phyloP scores from a whole-genome alignment of 2,888 invertebrate species.

The Agrochola circellaris region DNA sequence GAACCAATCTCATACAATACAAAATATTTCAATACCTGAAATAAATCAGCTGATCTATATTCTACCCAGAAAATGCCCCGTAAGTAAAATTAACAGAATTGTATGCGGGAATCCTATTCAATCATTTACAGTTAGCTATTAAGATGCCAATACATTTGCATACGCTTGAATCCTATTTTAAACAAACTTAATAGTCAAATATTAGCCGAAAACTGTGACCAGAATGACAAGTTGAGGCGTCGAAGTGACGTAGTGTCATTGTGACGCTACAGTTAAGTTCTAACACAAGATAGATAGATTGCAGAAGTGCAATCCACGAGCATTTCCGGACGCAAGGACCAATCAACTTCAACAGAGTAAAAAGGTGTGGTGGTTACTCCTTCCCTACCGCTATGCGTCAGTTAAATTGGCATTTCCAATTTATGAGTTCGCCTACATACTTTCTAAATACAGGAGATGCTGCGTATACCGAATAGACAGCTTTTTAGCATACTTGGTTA shows the following conservation, averaged over 20 bases:
- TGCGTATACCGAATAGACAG: not conserved
- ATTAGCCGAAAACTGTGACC: constrained; percentile 35
- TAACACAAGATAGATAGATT: not conserved
- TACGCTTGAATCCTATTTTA: constrained; percentile 14
- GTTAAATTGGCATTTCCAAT: not conserved
- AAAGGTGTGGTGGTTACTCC: not conserved
- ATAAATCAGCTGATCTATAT: constrained; percentile 18
- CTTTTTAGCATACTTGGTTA: not conserved
- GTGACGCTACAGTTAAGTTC: constrained; percentile 17
- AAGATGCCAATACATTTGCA: constrained; percentile 32
- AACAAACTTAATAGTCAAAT: constrained; percentile 17
- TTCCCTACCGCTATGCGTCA: not conserved
- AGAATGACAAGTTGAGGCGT: constrained; percentile 44
- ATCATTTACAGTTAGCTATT: constrained; percentile 39
- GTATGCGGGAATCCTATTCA: not conserved
- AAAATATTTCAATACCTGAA: not conserved
- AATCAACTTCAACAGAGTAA: not conserved
- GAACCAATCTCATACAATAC: constrained; percentile 10
- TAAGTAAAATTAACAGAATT: constrained; percentile 4
- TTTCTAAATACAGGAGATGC: not conserved
- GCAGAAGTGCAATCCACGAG: constrained; percentile 36
- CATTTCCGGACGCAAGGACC: not conserved
- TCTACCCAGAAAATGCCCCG: not conserved
- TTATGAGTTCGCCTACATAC: not conserved
- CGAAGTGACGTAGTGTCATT: constrained; percentile 37